Percentiles rank a stretch among this genome's conserved stretches.
These are phyloP conservation scores for Holacanthus passer DNA, from an alignment of 2,113 vertebrate genomes.

Conservation along the genomic window DNA sequence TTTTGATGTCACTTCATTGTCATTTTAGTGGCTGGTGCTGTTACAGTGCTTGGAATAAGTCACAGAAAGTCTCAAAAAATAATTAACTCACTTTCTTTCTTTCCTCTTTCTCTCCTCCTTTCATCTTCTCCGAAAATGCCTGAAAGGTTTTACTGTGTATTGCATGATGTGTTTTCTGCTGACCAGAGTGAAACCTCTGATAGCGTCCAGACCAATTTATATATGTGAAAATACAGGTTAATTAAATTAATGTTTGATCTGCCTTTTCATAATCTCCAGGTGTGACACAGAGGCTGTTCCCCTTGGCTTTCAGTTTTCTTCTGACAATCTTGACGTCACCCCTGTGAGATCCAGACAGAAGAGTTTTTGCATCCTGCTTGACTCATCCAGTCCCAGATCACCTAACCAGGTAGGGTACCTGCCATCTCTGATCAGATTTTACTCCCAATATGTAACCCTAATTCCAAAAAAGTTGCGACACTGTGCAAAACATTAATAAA, in stretches of 20 bases:
- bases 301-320: conserved; percentile 26
- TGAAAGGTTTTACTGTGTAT: background rate
- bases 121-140: background rate
- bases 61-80: background rate
- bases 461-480: too few species aligned
- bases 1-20: too few species aligned
- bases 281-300: conserved; percentile 32
- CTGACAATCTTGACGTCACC: conserved; percentile 18
- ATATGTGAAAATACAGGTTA: background rate
- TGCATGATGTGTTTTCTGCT: background rate
- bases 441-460: background rate
- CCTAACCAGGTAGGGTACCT: conserved; percentile 63
- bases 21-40: too few species aligned
- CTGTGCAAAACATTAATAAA: too few species aligned
- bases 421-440: background rate
- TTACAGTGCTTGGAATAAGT: background rate
- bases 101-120: background rate
- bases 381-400: conserved; percentile 40
- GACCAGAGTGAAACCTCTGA: background rate
- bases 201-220: background rate
- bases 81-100: background rate
- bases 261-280: conserved; percentile 51
- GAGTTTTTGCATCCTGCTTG: conserved; percentile 36
- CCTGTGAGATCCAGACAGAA: conserved; percentile 41
- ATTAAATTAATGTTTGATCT: conserved; percentile 15